phyloP scores from a whole-genome alignment of 2,888 invertebrate species.

The Heliconius erato region DNA sequence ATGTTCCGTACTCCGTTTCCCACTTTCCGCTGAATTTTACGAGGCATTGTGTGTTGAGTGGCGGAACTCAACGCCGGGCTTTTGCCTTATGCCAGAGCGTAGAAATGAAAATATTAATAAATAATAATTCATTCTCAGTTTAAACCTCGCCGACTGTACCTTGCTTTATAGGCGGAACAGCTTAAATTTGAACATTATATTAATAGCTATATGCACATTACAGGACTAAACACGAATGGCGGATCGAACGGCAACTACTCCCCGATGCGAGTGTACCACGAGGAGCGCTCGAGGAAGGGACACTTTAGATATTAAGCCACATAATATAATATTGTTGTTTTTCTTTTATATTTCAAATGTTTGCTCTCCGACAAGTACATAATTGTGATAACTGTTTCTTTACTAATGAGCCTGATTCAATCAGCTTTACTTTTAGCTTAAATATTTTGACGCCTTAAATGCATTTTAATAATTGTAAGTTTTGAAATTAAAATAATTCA shows the following conservation, averaged over 20 bases:
- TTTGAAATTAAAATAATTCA: constrained; percentile 62
- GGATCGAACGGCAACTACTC: constrained; percentile 90
- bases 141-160: no score
- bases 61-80: no score
- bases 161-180: not conserved
- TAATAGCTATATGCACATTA: constrained; percentile 53
- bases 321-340: constrained; percentile 41
- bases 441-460: constrained; percentile 55
- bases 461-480: constrained; percentile 59
- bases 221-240: constrained; percentile 88
- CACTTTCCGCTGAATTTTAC: no score
- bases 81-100: no score
- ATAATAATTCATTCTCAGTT: no score
- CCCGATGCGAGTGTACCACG: constrained; percentile 92
- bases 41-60: no score
- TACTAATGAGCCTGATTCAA: constrained; percentile 61
- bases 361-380: constrained; percentile 60
- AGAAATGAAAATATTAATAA: no score
- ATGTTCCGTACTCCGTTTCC: no score
- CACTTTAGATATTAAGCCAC: constrained; percentile 90
- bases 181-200: not conserved
- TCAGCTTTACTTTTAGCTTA: constrained; percentile 57
- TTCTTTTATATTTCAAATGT: constrained; percentile 42
- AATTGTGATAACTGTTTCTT: constrained; percentile 78
- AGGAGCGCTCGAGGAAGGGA: constrained; percentile 92